Conservation (phyloP, 2,797 vertebrate species). For the Scolopax rusticola region DNA sequence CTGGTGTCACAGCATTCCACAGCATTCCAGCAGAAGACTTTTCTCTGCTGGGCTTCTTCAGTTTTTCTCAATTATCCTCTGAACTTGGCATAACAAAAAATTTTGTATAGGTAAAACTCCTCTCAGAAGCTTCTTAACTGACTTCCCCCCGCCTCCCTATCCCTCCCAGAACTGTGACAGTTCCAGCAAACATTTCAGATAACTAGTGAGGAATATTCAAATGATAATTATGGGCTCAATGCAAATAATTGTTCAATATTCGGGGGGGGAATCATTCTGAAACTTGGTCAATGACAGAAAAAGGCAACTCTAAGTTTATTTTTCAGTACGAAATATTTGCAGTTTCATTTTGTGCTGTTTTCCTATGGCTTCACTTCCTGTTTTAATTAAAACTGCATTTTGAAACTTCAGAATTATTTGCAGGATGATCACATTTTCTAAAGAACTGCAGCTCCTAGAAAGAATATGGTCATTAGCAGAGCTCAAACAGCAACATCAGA, state of each 20-base stretch:
- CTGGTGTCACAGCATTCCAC: background rate
- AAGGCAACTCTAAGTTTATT: background rate
- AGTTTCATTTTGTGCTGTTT: background rate
- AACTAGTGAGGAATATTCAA: background rate
- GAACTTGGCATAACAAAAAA: background rate
- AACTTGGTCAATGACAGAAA: background rate
- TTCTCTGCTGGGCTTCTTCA: background rate
- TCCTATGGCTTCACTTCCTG: background rate
- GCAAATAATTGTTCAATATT: background rate
- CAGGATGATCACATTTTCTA: background rate
- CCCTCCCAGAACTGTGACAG: background rate
- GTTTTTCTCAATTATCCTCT: background rate
- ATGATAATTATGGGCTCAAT: background rate
- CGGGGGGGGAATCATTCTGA: background rate
- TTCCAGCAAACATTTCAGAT: background rate
- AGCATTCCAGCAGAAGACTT: background rate
- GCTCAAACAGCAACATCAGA: background rate
- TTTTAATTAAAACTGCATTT: background rate
- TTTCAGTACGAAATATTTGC: background rate
- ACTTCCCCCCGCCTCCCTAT: background rate
- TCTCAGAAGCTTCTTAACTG: background rate
- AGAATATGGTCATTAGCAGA: background rate
- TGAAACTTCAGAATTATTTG: background rate
- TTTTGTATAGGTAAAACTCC: rapidly evolving
- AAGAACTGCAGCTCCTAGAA: background rate